phyloP scores from a whole-genome alignment of 2,888 invertebrate species.

The Tanytarsus gracilentus region DNA sequence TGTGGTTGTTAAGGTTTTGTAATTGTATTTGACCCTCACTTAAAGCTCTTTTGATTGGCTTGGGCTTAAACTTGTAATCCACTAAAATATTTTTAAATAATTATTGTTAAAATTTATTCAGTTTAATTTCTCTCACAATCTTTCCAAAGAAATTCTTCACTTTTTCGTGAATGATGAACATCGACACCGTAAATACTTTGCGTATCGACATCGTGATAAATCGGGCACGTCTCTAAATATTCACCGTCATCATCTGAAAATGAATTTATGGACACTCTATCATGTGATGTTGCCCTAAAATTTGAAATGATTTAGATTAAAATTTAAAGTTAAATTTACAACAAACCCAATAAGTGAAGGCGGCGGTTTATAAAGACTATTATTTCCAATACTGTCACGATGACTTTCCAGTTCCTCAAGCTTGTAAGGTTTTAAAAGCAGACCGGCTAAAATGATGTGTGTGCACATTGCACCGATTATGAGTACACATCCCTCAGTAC shows the following conservation, averaged over 20 bases:
- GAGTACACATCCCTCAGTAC: slow-evolving; percentile 52
- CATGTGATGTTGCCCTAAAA: neutral
- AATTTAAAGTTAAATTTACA: neutral
- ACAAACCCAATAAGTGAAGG: slow-evolving; percentile 34
- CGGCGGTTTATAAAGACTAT: slow-evolving; percentile 1
- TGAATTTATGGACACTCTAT: neutral
- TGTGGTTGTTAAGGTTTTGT: too few relatives aligned
- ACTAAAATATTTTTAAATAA: slow-evolving; percentile 1
- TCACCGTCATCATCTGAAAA: slow-evolving; percentile 32
- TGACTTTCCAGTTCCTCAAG: too few relatives aligned
- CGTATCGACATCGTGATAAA: slow-evolving; percentile 36
- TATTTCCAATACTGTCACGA: neutral
- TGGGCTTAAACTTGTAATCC: slow-evolving; percentile 16
- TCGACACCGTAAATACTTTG: slow-evolving; percentile 39
- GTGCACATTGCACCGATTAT: slow-evolving; percentile 54
- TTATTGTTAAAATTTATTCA: neutral
- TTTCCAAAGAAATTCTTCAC: slow-evolving; percentile 30
- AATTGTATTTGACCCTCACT: neutral
- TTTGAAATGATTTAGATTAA: neutral
- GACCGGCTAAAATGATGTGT: slow-evolving; percentile 51
- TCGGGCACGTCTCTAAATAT: slow-evolving; percentile 31
- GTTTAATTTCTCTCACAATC: neutral
- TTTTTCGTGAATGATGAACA: slow-evolving; percentile 43
- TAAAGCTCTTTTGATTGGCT: neutral
- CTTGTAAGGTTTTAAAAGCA: slow-evolving; percentile 56